Conservation (phyloP, 2,113 vertebrate species). For the Perognathus longimembris region DNA sequence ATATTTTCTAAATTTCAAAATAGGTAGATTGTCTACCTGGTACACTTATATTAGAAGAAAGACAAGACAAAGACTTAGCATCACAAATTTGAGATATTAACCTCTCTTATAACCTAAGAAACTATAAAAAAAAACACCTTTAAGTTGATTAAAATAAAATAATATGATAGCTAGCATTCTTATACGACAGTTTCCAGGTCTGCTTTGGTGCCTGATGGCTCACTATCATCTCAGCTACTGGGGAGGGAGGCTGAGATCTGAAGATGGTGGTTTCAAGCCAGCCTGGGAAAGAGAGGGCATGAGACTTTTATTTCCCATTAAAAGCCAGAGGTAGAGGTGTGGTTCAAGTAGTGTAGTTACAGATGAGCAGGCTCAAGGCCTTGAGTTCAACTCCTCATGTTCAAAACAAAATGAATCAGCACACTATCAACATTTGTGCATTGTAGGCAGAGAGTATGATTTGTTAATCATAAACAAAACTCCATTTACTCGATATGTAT, state of each 20-base stretch:
- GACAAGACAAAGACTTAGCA: conserved; percentile 40
- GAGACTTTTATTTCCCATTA: too few species aligned
- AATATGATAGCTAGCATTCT: conserved; percentile 58
- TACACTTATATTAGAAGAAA: conserved; percentile 60
- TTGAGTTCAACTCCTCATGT: too few species aligned
- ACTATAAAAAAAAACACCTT: conserved; percentile 65
- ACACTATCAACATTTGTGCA: not conserved
- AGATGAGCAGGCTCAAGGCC: too few species aligned
- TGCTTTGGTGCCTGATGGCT: not conserved
- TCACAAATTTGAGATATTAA: conserved; percentile 37
- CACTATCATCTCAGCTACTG: too few species aligned
- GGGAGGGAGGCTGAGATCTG: too few species aligned
- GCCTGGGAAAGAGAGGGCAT: too few species aligned
- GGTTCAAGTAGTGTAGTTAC: too few species aligned
- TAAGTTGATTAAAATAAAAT: conserved; percentile 67
- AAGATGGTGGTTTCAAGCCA: too few species aligned
- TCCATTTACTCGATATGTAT: not conserved
- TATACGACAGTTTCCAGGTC: not conserved
- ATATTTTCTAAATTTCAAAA: conserved; percentile 73
- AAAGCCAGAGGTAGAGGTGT: too few species aligned
- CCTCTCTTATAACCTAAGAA: conserved; percentile 8
- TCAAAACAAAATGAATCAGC: not conserved
- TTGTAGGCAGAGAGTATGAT: not conserved
- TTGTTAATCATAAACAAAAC: not conserved
- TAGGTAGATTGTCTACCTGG: conserved; percentile 56